phyloP scores from a whole-genome alignment of 2,797 vertebrate species.

The Nasua narica region DNA sequence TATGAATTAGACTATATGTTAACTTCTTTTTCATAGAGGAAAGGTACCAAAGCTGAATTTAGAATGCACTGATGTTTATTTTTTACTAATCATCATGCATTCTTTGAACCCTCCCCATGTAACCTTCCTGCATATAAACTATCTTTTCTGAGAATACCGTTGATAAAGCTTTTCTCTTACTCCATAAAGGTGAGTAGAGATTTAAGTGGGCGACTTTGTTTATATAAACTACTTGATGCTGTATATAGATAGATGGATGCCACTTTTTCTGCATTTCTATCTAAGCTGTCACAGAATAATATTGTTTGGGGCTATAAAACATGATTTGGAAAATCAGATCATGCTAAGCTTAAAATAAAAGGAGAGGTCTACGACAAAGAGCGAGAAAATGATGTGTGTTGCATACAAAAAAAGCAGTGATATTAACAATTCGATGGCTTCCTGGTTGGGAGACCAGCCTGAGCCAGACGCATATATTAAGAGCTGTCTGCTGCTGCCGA shows the following conservation, averaged over 20 bases:
- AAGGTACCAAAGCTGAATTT: conserved; percentile 39
- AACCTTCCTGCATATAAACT: background rate
- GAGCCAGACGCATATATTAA: conserved; percentile 98
- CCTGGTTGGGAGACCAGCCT: conserved; percentile 91
- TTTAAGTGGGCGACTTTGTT: conserved; percentile 23
- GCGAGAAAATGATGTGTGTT: conserved; percentile 84
- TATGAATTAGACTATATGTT: background rate
- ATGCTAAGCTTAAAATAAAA: conserved; percentile 85
- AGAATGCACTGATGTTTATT: conserved; percentile 23
- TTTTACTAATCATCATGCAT: background rate
- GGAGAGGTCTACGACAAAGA: conserved; percentile 89
- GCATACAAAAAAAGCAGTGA: conserved; percentile 88
- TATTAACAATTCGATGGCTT: conserved; percentile 90
- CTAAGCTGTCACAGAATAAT: conserved; percentile 55
- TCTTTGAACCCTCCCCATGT: background rate
- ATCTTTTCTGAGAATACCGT: background rate
- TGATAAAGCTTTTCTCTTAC: conserved; percentile 29
- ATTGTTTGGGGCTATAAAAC: conserved; percentile 85
- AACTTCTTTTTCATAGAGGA: conserved; percentile 16
- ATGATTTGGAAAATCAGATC: conserved; percentile 91
- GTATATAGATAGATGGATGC: background rate
- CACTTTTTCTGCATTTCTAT: conserved; percentile 29
- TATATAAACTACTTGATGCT: conserved; percentile 25
- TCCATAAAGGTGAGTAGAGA: conserved; percentile 48
- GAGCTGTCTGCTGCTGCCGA: conserved; percentile 93